Evolutionary conservation across 2,888 invertebrate genomes (phyloP).

Genomic region (Villa cingulata): DNA sequence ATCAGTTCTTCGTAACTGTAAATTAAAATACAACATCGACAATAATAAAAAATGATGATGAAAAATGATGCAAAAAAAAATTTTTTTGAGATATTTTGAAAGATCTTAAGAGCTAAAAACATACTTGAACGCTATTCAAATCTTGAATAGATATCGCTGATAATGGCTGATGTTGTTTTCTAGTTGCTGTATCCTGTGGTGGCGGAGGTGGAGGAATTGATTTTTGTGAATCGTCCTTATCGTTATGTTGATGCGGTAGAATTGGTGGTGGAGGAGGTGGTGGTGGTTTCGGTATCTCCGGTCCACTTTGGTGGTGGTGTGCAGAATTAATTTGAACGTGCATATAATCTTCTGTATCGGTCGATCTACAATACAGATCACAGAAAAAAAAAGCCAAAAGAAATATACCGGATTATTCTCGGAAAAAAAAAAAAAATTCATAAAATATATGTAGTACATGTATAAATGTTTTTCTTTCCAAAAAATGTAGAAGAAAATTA

Average conservation of each 20-base stretch:
- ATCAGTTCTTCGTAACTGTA: slow-evolving; percentile 54
- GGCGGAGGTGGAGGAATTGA: slow-evolving; percentile 26
- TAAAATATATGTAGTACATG: too few relatives aligned
- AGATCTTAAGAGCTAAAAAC: not conserved
- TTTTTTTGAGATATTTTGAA: not conserved
- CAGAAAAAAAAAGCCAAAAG: not conserved
- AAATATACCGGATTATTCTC: too few relatives aligned
- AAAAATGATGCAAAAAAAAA: not conserved
- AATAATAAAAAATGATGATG: not conserved
- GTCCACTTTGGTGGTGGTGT: slow-evolving; percentile 26
- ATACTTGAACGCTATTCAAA: slow-evolving; percentile 59
- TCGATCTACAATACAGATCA: slow-evolving; percentile 25
- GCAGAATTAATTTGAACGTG: slow-evolving; percentile 48
- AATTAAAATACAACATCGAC: not conserved
- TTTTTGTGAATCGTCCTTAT: slow-evolving; percentile 17
- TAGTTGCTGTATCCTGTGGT: slow-evolving; percentile 35
- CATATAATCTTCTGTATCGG: slow-evolving; percentile 39
- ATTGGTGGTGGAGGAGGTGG: slow-evolving; percentile 42
- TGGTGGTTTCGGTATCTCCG: slow-evolving; percentile 32
- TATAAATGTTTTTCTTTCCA: too few relatives aligned
- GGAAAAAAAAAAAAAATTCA: too few relatives aligned
- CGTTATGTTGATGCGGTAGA: slow-evolving; percentile 22
- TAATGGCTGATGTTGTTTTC: slow-evolving; percentile 58
- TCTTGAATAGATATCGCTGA: slow-evolving; percentile 80
- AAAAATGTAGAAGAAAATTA: too few relatives aligned